Evolutionary conservation across 1,140 invertebrate species (phyloP), one percentile per base, ranked within the genome.

Genomic region (Drosophila ambigua): DNA sequence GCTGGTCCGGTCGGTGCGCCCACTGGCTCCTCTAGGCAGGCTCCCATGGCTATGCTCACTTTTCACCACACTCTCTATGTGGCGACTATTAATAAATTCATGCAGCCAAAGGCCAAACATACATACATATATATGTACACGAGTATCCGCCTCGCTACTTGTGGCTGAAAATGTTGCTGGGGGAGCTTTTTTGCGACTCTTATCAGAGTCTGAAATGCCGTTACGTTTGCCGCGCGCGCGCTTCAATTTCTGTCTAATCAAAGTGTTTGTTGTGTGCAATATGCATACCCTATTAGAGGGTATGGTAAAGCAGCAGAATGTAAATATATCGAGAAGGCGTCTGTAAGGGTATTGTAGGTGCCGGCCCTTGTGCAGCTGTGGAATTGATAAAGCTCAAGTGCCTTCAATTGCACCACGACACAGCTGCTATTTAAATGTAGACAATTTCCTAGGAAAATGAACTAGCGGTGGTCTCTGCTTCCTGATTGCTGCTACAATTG

Each of bases 51-150:
- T 39, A 39, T 39, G 15, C 24, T 39, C n/a, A 9, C 16, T 11
- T 7, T 11, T 8, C 8, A 5, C 15, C 2, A 4, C 39, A 5
- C 55, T 49, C 55, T n/a, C 71, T 39, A 31, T 46, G 31, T 15
- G 28, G 24, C 43, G 72, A 52, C 72, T 74, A 74, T 74, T 74
- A 66, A 74, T 75, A 76, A 75, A 75, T 75, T 50, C 71, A 66
- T 74, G 53, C 45, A 46, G 66, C 63, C 31, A 53, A 23, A 66
- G 15, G 43, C 50, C 58, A 55, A 43, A 13, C 35, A 39, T 39
- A 13, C 6, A 44, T 48, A 43, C 46, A 46, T 64, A 43, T 23
- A n/a, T 53, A 24, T 4, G 2, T 24, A 24, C 23, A 26, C 39
- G 13, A 44, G 43, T 58, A 52, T 50, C 43, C 69, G 50, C 64